Conservation (phyloP, 2,888 invertebrate species). For the Gastracanthus pulcherrimus region DNA sequence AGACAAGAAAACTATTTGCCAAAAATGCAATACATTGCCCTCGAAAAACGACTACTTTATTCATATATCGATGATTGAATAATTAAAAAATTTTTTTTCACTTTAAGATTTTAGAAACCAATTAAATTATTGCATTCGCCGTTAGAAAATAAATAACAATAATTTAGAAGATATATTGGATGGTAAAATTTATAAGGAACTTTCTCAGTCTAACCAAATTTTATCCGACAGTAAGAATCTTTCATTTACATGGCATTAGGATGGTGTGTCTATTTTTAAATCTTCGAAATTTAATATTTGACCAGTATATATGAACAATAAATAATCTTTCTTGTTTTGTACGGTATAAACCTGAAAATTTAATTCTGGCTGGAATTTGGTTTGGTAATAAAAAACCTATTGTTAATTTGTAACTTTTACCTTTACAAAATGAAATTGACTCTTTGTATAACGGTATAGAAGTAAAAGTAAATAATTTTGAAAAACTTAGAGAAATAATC, state of each 20-base stretch:
- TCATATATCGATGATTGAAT: too few species aligned
- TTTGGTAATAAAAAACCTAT: conserved; percentile 11
- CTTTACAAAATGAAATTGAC: background rate
- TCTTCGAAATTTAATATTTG: conserved; percentile 19
- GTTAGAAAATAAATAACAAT: background rate
- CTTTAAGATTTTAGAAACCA: background rate
- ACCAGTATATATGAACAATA: background rate
- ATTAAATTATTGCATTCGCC: background rate
- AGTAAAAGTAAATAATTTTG: background rate
- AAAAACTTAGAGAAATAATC: background rate
- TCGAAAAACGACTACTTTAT: too few species aligned
- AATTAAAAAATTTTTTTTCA: too few species aligned
- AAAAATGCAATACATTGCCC: too few species aligned
- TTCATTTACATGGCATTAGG: conserved; percentile 1
- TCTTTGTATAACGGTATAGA: background rate
- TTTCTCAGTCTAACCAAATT: background rate
- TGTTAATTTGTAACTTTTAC: conserved; percentile 1
- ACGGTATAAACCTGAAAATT: conserved; percentile 18
- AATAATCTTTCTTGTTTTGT: background rate
- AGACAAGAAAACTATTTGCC: too few species aligned
- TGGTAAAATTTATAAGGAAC: background rate
- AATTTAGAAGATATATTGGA: conserved; percentile 15
- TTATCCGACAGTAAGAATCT: background rate
- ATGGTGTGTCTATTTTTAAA: background rate
- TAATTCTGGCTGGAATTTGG: conserved; percentile 13